Evolutionary conservation across 2,888 invertebrate species (phyloP).

Genomic region (Hipparchia semele): DNA sequence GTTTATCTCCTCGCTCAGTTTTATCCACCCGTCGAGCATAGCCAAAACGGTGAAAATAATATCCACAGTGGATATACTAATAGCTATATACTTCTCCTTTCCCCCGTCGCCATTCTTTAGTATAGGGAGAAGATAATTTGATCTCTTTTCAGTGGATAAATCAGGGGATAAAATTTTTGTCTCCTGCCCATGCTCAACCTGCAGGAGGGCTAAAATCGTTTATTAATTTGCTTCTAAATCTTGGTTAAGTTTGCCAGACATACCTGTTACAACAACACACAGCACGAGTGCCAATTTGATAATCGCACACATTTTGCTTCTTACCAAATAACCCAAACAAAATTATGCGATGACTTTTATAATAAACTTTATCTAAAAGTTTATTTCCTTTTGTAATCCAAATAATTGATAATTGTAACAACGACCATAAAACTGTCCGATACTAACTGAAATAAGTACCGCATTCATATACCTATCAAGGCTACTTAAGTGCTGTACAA

Average conservation of each 20-base stretch:
- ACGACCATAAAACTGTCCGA: conserved; percentile 48
- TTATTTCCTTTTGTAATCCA: conserved; percentile 45
- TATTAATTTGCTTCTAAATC: too few relatives aligned
- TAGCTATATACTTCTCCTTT: too few relatives aligned
- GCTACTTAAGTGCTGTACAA: background rate
- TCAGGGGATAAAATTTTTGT: too few relatives aligned
- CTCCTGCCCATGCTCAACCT: too few relatives aligned
- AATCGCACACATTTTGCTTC: conserved; percentile 54
- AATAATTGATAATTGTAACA: conserved; percentile 38
- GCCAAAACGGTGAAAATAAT: too few relatives aligned
- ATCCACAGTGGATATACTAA: too few relatives aligned
- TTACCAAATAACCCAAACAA: conserved; percentile 21
- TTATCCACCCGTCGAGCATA: too few relatives aligned
- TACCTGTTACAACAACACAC: conserved; percentile 67
- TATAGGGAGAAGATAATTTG: too few relatives aligned
- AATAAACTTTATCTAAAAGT: conserved; percentile 54
- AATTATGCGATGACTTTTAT: conserved; percentile 47
- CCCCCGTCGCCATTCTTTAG: too few relatives aligned
- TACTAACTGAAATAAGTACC: conserved; percentile 10
- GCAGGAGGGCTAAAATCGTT: too few relatives aligned
- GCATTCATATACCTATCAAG: background rate
- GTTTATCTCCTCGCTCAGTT: too few relatives aligned
- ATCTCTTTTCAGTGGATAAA: too few relatives aligned
- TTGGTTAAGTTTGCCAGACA: background rate
- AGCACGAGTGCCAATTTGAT: conserved; percentile 57